These are phyloP conservation scores for Gallinago nigripennis DNA, from an alignment of 2,797 vertebrate genomes.

Conservation along the genomic window DNA sequence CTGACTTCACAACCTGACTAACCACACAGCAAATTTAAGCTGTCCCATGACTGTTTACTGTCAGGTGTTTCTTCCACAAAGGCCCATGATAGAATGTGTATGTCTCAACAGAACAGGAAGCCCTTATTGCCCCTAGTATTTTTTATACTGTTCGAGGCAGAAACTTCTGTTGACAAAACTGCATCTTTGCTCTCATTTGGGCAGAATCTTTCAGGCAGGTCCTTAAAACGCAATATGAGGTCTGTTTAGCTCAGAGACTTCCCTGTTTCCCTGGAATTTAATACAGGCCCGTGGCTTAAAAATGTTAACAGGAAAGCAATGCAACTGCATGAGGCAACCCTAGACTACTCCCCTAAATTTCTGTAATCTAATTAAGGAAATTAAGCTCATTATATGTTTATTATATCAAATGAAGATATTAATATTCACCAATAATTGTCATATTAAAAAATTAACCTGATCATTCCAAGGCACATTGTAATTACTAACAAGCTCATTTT, in stretches of 20 bases:
- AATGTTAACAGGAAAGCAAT: not conserved
- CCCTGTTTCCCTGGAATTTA: not conserved
- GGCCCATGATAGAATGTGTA: accelerated
- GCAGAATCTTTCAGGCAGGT: not conserved
- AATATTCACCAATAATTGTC: not conserved
- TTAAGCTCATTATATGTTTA: not conserved
- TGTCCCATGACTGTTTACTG: not conserved
- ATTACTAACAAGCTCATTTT: not conserved
- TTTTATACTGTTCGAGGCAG: not conserved
- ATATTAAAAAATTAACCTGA: not conserved
- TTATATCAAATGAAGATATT: not conserved
- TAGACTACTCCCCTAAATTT: not conserved
- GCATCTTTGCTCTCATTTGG: not conserved
- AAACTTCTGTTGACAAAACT: not conserved
- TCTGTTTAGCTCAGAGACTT: not conserved
- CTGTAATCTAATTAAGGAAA: not conserved
- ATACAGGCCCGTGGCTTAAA: not conserved
- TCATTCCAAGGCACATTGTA: not conserved
- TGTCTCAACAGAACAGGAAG: not conserved
- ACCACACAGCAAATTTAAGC: not conserved
- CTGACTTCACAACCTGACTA: not conserved
- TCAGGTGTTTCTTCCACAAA: not conserved
- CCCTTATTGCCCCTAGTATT: not conserved
- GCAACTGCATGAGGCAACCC: not conserved
- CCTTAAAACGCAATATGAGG: not conserved